These are phyloP conservation scores for Ramphastos sulfuratus DNA, from an alignment of 2,113 vertebrate species.

Conservation along the genomic window DNA sequence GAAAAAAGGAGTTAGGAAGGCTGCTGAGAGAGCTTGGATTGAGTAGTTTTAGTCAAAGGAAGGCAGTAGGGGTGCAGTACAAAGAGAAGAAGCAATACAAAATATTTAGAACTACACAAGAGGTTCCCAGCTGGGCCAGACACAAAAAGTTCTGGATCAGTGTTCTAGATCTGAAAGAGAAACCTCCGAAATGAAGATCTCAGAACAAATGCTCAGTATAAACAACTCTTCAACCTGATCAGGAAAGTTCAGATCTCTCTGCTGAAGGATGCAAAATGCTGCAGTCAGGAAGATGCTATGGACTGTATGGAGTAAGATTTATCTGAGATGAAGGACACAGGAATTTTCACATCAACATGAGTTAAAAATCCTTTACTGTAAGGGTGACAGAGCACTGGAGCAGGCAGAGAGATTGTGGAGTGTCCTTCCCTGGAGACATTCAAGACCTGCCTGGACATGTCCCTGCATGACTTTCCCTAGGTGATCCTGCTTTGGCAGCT, in stretches of 20 bases:
- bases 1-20: not conserved
- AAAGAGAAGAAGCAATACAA: slow-evolving; percentile 20
- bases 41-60: not conserved
- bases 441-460: too few species aligned
- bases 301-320: not conserved
- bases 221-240: slow-evolving; percentile 17
- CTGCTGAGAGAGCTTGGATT: not conserved
- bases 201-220: slow-evolving; percentile 73
- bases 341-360: too few species aligned
- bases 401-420: too few species aligned
- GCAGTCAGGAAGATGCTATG: not conserved
- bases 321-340: not conserved
- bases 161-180: slow-evolving; percentile 84
- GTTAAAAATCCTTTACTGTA: too few species aligned
- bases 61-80: not conserved
- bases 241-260: not conserved
- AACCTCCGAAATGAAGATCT: slow-evolving; percentile 73
- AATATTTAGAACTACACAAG: slow-evolving; percentile 66
- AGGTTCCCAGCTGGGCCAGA: slow-evolving; percentile 62
- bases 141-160: slow-evolving; percentile 63
- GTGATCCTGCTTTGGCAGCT: too few species aligned
- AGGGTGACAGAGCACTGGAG: too few species aligned
- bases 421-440: too few species aligned
- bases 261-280: not conserved
- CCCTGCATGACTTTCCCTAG: too few species aligned